Base-by-base conservation (phyloP, 2,888 invertebrate genomes). In the Drosophila parthenogenetica region DNA sequence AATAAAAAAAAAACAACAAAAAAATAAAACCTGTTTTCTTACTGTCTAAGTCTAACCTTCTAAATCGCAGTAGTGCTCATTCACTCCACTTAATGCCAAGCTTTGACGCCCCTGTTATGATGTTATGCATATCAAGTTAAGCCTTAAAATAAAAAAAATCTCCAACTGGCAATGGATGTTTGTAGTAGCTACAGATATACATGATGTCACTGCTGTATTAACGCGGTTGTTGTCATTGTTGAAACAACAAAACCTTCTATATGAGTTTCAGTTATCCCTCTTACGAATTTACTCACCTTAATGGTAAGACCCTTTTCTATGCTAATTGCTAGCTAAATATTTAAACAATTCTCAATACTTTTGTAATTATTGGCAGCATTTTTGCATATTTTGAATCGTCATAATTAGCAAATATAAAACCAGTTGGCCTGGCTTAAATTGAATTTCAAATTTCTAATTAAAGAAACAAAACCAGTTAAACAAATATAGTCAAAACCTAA, bases 101-200 rank as follows among this genome's bases (percentile, higher is more conserved):
- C 78, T 73, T 59, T 32, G 63, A 72, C 87, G 89, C 89, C 83
- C 89, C 57, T 57, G 48, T 49, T 63, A 63, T 48, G 55, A 80
- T 88, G 83, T 80, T 89, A 77, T 80, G 89, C 89, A 83, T 83
- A 83, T 83, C 83, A 89, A 87, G 87, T 83, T 83, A 72, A 70
- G 67, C 50, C 71, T 73, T 58, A 73, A 59, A 69, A 40, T 13
- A 32, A 25, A 49, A 60, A 68, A 79, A 79, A 51, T 65, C 64
- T 57, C 73, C 54, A 51, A 40, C 61, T 82, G 84, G 77, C 86
- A 82, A 82, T 82, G 83, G 80, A 80, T 73, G 80, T 80, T 65
- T 22, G 22, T 45, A 55, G 22, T 35, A 55, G 62, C 50, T 48
- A 51, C 19, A 51, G 40, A 46, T 49, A 70, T 67, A 66, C 57